These are phyloP conservation scores for Prochilodus magdalenae DNA, from an alignment of 2,113 vertebrate species.

Conservation along the genomic window DNA sequence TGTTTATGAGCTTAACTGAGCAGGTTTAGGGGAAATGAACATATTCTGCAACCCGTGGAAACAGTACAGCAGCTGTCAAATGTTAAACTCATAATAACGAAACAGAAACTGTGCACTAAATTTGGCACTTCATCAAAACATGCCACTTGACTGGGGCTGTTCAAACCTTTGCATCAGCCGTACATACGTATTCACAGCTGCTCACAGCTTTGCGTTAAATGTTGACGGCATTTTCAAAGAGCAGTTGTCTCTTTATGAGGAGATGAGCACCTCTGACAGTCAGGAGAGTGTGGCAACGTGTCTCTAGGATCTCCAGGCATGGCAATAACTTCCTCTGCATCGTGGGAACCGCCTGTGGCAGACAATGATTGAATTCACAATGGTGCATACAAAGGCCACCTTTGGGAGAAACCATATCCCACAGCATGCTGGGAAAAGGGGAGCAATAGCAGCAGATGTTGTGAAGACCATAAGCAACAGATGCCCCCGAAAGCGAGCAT, in stretches of 20 bases:
- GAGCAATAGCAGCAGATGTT: conserved; percentile 90
- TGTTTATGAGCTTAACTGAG: too few species aligned
- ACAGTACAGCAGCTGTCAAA: too few species aligned
- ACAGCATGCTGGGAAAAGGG: conserved; percentile 82
- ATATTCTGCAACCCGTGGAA: too few species aligned
- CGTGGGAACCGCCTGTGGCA: conserved; percentile 80
- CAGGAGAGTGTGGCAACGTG: conserved; percentile 58
- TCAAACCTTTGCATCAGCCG: too few species aligned
- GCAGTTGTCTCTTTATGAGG: conserved; percentile 2
- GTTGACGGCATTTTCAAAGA: background rate
- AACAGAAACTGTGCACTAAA: too few species aligned
- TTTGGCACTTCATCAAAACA: too few species aligned
- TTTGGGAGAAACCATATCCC: conserved; percentile 88
- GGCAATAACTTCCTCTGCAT: conserved; percentile 77
- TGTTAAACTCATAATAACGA: too few species aligned
- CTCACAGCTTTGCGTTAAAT: background rate
- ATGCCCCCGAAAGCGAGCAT: conserved; percentile 84
- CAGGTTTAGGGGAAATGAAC: too few species aligned
- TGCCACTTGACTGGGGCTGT: background rate
- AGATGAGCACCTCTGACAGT: conserved; percentile 45
- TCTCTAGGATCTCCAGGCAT: conserved; percentile 68
- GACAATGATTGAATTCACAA: conserved; percentile 84
- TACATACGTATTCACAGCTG: background rate
- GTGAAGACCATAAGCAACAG: conserved; percentile 82
- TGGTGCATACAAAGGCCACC: conserved; percentile 83